Percentiles rank a stretch among this genome's conserved stretches.
These are phyloP conservation scores for Bagarius yarrelli DNA, from an alignment of 2,113 vertebrate genomes.

Conservation along the genomic window DNA sequence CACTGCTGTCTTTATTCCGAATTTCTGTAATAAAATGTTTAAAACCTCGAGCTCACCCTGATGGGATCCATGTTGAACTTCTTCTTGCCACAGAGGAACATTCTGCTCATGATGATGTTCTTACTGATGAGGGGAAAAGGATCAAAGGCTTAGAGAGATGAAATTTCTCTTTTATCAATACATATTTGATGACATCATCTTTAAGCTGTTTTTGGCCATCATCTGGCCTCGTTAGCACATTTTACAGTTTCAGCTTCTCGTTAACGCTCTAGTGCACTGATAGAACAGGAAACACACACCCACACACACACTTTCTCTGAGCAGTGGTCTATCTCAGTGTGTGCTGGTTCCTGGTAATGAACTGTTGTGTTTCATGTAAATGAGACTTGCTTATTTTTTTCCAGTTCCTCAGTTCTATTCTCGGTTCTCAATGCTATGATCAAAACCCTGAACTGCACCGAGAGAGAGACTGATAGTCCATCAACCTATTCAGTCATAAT, in stretches of 20 bases:
- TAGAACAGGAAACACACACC: conserved; percentile 39
- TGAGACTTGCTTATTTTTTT: neutral
- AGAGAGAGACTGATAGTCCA: too few species aligned
- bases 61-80: conserved; percentile 91
- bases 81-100: conserved; percentile 79
- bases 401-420: neutral
- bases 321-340: neutral
- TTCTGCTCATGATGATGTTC: conserved; percentile 70
- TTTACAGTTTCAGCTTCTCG: neutral
- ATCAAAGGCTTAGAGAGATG: neutral
- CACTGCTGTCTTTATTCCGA: neutral
- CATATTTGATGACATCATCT: neutral
- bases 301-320: neutral
- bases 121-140: conserved; percentile 66
- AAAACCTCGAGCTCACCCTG: conserved; percentile 69
- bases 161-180: neutral
- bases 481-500: neutral
- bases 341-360: conserved; percentile 8
- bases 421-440: neutral
- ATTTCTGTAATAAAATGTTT: neutral
- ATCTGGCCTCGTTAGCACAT: neutral
- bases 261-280: neutral
- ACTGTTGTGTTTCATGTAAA: neutral
- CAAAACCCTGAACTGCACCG: too few species aligned
- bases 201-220: neutral